phyloP scores from a whole-genome alignment of 2,888 invertebrate genomes.

The Plebejus melissa region DNA sequence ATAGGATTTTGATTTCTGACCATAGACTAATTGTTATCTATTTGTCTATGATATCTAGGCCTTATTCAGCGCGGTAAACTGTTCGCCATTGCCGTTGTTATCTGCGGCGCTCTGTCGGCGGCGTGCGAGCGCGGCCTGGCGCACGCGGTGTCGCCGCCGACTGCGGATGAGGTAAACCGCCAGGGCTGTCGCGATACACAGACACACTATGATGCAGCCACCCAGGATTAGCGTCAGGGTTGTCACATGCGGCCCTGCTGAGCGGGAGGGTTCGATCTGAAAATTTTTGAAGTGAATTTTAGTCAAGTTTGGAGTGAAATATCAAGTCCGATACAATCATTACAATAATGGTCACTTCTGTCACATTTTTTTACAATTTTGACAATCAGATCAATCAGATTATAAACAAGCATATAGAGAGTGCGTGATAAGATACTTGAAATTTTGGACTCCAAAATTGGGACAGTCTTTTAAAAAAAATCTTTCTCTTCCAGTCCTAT shows the following conservation, averaged over 20 bases:
- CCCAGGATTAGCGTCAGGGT: constrained; percentile 56
- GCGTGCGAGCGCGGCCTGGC: constrained; percentile 55
- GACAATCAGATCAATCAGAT: too few species aligned
- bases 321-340: too few species aligned
- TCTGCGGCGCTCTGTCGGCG: constrained; percentile 61
- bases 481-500: too few species aligned
- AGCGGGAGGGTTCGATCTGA: constrained; percentile 59
- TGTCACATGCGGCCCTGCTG: constrained; percentile 44
- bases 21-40: too few species aligned
- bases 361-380: too few species aligned
- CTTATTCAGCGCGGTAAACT: constrained; percentile 59
- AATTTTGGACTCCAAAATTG: too few species aligned
- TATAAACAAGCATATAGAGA: too few species aligned
- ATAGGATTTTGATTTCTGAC: too few species aligned
- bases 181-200: constrained; percentile 57
- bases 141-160: constrained; percentile 51
- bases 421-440: too few species aligned
- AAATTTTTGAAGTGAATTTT: constrained; percentile 35
- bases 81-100: constrained; percentile 54
- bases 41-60: constrained; percentile 40
- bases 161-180: constrained; percentile 59
- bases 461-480: too few species aligned
- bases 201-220: constrained; percentile 51
- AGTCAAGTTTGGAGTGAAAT: too few species aligned
- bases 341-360: too few species aligned